These are phyloP conservation scores for Helicorthomorpha holstii DNA, from an alignment of 1,140 invertebrate genomes.

Conservation along the genomic window DNA sequence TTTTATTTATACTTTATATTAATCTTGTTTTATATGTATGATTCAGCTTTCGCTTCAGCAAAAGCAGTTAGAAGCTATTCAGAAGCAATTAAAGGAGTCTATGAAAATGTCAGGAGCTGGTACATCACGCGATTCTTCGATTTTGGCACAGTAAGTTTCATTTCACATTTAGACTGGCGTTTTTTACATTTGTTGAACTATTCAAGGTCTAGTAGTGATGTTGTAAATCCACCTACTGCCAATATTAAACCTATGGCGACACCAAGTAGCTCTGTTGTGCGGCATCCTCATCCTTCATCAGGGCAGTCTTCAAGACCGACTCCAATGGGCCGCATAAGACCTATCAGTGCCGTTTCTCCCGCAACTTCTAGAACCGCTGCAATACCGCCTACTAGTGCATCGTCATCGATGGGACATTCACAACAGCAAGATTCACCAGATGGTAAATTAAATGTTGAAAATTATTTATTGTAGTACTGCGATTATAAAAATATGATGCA, in stretches of 20 bases:
- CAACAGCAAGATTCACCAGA: constrained; percentile 14
- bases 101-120: background rate
- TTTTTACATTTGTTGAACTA: background rate
- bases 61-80: constrained; percentile 21
- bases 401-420: constrained; percentile 13
- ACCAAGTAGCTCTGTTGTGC: constrained; percentile 22
- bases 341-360: constrained; percentile 53
- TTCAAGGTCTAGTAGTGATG: background rate
- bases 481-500: background rate
- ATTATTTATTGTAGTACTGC: background rate
- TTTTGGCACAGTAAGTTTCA: background rate
- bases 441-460: background rate
- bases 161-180: background rate
- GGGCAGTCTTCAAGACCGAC: constrained; percentile 37
- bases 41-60: constrained; percentile 41
- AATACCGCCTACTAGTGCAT: constrained; percentile 7
- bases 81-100: constrained; percentile 3
- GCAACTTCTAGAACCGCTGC: constrained; percentile 32
- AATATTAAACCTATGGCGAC: constrained; percentile 90
- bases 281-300: constrained; percentile 21
- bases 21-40: constrained; percentile 17
- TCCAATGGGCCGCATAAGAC: constrained; percentile 74
- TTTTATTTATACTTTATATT: no score
- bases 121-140: background rate
- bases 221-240: constrained; percentile 49